Conservation (phyloP, 2,797 vertebrate species). For the Oceanodroma leucorhoa region DNA sequence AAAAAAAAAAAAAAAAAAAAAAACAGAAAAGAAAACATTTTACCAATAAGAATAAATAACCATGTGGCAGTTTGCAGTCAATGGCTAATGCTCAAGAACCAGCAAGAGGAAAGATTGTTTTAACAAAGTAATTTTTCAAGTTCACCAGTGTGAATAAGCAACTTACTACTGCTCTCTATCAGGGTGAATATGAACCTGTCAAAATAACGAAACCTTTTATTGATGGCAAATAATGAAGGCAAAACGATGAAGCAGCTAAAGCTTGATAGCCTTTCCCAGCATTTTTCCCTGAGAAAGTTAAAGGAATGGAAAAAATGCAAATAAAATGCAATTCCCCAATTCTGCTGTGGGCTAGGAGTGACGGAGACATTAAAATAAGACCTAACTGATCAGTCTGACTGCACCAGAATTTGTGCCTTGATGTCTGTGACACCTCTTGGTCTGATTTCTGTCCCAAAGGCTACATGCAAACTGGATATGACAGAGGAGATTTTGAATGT, state of each 20-base stretch:
- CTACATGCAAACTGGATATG: background rate
- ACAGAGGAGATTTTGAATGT: background rate
- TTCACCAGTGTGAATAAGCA: conserved; percentile 2
- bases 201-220: conserved; percentile 25
- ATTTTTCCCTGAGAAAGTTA: background rate
- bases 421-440: background rate
- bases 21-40: background rate
- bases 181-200: background rate
- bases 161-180: background rate
- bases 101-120: background rate
- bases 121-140: conserved; percentile 40
- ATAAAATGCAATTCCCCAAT: background rate
- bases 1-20: background rate
- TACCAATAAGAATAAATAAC: background rate
- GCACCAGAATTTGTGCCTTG: background rate
- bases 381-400: background rate
- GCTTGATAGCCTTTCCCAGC: background rate
- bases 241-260: background rate
- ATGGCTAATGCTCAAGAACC: background rate
- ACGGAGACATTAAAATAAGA: background rate
- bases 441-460: background rate
- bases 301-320: background rate
- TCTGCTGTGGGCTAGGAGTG: background rate
- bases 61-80: background rate
- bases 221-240: background rate